phyloP scores from a whole-genome alignment of 2,797 vertebrate species.

The Ceyx erithaca region DNA sequence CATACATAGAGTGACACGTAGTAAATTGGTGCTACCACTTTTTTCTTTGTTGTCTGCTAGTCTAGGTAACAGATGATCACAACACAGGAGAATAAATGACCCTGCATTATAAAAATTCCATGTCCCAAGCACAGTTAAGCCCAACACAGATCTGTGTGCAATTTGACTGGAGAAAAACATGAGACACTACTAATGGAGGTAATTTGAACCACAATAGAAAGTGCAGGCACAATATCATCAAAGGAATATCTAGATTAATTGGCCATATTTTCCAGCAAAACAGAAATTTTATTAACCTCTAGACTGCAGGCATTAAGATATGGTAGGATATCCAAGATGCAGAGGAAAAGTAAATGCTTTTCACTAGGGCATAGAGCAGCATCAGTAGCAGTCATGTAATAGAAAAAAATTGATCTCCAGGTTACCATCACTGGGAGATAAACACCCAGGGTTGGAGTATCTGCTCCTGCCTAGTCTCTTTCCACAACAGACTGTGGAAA shows the following conservation, averaged over 20 bases:
- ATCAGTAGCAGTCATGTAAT: not conserved
- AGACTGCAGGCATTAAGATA: not conserved
- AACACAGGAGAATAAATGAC: constrained; percentile 2
- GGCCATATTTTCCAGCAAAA: not conserved
- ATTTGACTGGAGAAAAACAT: not conserved
- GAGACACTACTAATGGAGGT: not conserved
- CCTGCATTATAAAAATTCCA: not conserved
- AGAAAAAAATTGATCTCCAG: not conserved
- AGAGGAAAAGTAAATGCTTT: not conserved
- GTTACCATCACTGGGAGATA: not conserved
- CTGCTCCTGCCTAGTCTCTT: not conserved
- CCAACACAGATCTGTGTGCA: not conserved
- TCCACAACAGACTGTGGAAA: not conserved
- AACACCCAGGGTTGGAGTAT: accelerated
- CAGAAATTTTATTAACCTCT: not conserved
- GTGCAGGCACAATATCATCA: not conserved
- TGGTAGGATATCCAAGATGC: not conserved
- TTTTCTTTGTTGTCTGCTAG: constrained; percentile 21
- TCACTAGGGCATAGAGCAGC: not conserved
- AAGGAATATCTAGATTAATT: not conserved
- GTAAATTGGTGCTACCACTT: not conserved
- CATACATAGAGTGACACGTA: constrained; percentile 14
- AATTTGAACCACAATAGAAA: not conserved
- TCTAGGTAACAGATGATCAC: constrained; percentile 48
- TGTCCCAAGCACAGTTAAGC: not conserved